These are phyloP conservation scores for Columba janthina DNA, from an alignment of 2,113 vertebrate species.

Conservation along the genomic window DNA sequence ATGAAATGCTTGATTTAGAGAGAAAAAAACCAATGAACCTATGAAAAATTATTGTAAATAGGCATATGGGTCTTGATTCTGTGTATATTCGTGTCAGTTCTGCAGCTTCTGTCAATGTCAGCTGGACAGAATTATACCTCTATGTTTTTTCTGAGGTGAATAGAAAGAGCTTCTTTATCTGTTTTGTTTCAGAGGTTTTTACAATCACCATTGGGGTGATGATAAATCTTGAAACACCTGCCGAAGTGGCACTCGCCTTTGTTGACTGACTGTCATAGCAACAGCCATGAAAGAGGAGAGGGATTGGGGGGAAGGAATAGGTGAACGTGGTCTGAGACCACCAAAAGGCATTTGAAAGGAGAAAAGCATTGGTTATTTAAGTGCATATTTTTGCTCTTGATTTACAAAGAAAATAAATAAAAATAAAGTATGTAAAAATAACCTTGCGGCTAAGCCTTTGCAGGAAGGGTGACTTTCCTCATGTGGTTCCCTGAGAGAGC, in stretches of 20 bases:
- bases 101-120: neutral
- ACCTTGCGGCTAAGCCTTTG: neutral
- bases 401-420: neutral
- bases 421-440: neutral
- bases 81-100: neutral
- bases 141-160: neutral
- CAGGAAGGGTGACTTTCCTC: neutral
- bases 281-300: neutral
- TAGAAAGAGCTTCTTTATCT: neutral
- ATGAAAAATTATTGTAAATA: neutral
- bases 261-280: neutral
- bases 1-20: neutral
- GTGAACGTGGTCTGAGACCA: neutral
- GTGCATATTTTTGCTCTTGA: neutral
- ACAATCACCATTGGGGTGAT: neutral
- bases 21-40: neutral
- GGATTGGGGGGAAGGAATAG: neutral
- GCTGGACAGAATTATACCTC: neutral
- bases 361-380: neutral
- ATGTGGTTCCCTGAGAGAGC: neutral
- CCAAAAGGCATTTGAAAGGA: neutral
- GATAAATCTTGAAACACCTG: neutral
- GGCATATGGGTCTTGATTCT: neutral
- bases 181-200: neutral
- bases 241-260: neutral